Conservation (phyloP, 2,113 vertebrate species). For the Carassius auratus region DNA sequence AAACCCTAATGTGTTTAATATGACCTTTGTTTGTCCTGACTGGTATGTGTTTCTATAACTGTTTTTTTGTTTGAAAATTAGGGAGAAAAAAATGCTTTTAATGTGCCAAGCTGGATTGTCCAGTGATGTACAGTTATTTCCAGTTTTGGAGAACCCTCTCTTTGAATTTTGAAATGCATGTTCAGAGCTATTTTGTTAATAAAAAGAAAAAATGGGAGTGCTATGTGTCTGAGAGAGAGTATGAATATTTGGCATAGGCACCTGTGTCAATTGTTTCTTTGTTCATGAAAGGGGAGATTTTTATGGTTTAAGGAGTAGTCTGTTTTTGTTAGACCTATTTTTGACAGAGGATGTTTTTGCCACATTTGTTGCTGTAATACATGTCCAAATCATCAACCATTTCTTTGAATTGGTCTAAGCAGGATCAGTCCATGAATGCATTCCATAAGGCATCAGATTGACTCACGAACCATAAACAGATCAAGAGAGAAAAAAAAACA, state of each 20-base stretch:
- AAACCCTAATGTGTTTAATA: background rate
- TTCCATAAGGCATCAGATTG: background rate
- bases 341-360: background rate
- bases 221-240: conserved; percentile 5
- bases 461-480: background rate
- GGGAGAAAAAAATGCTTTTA: conserved; percentile 57
- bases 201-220: conserved; percentile 65
- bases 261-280: background rate
- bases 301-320: background rate
- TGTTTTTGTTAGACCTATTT: background rate
- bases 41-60: conserved; percentile 62
- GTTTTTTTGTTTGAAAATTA: conserved; percentile 57
- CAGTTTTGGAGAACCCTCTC: conserved; percentile 51
- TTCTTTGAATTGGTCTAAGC: background rate
- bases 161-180: conserved; percentile 70
- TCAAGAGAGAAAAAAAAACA: background rate
- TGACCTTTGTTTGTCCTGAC: conserved; percentile 27
- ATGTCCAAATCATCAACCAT: background rate
- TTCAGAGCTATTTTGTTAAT: conserved; percentile 75
- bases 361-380: background rate
- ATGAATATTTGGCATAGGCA: background rate
- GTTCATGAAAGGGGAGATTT: background rate
- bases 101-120: conserved; percentile 63
- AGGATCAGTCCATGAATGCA: background rate
- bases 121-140: conserved; percentile 54